Base-by-base conservation (phyloP, 2,888 invertebrate genomes). In the Tiliacea aurago region DNA sequence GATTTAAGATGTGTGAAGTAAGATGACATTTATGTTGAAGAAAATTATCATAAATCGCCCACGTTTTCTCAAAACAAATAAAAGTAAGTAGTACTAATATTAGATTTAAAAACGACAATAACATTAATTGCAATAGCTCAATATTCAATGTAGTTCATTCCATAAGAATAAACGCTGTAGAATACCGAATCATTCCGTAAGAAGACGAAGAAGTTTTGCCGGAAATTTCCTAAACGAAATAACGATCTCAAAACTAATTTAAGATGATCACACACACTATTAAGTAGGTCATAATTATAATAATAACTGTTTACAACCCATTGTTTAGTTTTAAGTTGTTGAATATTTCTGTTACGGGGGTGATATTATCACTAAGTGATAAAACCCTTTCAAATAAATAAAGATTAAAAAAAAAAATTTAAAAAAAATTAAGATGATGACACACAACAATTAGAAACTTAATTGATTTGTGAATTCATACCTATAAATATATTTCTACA, bases 1-100 rank as follows among this genome's bases (percentile, higher is more conserved):
- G 84, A 85, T 84, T 84, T 77, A 84, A 83, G 71, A 84, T 55
- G 77, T 84, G 84, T 73, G 66, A 73, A 84, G 45, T 73, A 71
- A 59, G 53, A 41, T 59, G 70, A 45, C 70, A 41, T 58, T 53
- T 28, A 64, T 37, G 71, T 72, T 45, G 13, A 72, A 69, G 70
- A 69, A 78, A 76, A 83, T 83, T 75, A 83, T 51, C 77, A 83
- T 80, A n/a, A n/a, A 78, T 71, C 85, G 59, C 76, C 83, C 69
- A 83, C 80, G 55, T 59, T 59, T 79, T 69, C 71, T 53, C 53
- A 58, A 72, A 70, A 74, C 68, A 70, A 68, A 81, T 79, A 69
- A 72, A 69, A 55, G 20, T 75, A 82, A 82, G 37, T 56, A 49
- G 56, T 78, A 78, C 47, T 74, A 66, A 79, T 62, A 73, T 70